Evolutionary conservation across 2,113 vertebrate species (phyloP).

Genomic region (Epinephelus fuscoguttatus): DNA sequence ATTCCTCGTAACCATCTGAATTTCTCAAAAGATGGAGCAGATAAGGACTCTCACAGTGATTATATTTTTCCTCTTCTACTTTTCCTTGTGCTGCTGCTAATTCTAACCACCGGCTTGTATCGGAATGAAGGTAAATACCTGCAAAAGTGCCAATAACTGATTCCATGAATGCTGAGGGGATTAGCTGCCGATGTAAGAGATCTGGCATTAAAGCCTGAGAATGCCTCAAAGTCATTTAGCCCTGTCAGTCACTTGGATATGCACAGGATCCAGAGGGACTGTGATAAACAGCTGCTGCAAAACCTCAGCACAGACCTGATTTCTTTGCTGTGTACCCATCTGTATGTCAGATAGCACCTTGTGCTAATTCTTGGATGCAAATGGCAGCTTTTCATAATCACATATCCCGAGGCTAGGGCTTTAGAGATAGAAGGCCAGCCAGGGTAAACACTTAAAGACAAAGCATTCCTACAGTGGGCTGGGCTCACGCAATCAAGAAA

Average conservation of each 20-base stretch:
- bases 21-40: slow-evolving; percentile 37
- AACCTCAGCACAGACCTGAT: slow-evolving; percentile 9
- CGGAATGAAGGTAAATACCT: slow-evolving; percentile 26
- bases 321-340: slow-evolving; percentile 14
- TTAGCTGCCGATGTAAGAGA: slow-evolving; percentile 13
- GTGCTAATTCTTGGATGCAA: slow-evolving; percentile 17
- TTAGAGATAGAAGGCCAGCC: slow-evolving; percentile 45
- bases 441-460: slow-evolving; percentile 42
- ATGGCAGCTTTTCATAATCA: slow-evolving; percentile 29
- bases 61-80: neutral
- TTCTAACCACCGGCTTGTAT: neutral
- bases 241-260: slow-evolving; percentile 40
- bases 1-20: slow-evolving; percentile 20
- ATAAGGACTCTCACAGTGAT: slow-evolving; percentile 22
- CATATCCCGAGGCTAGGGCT: slow-evolving; percentile 25
- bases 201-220: slow-evolving; percentile 31
- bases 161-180: slow-evolving; percentile 29
- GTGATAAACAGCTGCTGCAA: slow-evolving; percentile 48
- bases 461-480: slow-evolving; percentile 63
- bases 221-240: slow-evolving; percentile 33
- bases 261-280: slow-evolving; percentile 10
- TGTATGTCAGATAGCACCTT: slow-evolving; percentile 16
- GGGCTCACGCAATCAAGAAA: slow-evolving; percentile 48
- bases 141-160: slow-evolving; percentile 39
- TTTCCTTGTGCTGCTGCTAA: neutral